Evolutionary conservation across 2,797 vertebrate genomes (phyloP), one percentile per base, ranked within the genome.

Genomic region (Gymnoscopelus braueri): DNA sequence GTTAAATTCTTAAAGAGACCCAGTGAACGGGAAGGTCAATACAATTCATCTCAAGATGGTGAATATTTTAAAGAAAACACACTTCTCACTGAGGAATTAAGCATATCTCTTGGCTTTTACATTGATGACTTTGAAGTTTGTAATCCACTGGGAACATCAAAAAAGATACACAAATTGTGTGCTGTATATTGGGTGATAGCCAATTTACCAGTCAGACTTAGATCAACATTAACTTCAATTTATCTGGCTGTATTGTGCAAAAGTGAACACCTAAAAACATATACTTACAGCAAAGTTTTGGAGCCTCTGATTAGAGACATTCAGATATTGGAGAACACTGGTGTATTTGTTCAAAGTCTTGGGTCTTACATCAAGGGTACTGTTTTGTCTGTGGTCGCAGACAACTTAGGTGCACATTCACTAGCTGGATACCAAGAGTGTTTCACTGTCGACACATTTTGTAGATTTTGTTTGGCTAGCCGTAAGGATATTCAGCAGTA

Each of bases 121-220:
- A 3, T 32, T 3, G 32, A 32, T 32, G 64, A 77, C 23, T 78
- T 71, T 65, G 70, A 76, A 56, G 0, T 78, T 24, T 72, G 67
- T 44, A 75, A 83, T 32, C 66, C 63, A 11, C 55, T 68, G 4
- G 70, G 73, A 2, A 75, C 69, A 26, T 77, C 63, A 23, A 75
- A 64, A 24, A 79, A 70, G 65, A 75, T 65, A 23, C 74, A 72
- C 56, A 71, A 79, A 67, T 26, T 71, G 0, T 71, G 71, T 72
- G 67, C 49, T 11, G 68, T 80, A 13, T 80, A 78, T 74, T 76
- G 72, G 67, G 70, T 80, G 10, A 80, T 80, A 35, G 26, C 5
- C 12, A 83, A 80, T 14, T 60, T 80, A 15, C 69, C 63, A 14
- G 39, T 71, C 58, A 59, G 14, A 12, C 67, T 52, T 65, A 69